These are phyloP conservation scores for Chaenocephalus aceratus DNA, from an alignment of 2,113 vertebrate species.

Conservation along the genomic window DNA sequence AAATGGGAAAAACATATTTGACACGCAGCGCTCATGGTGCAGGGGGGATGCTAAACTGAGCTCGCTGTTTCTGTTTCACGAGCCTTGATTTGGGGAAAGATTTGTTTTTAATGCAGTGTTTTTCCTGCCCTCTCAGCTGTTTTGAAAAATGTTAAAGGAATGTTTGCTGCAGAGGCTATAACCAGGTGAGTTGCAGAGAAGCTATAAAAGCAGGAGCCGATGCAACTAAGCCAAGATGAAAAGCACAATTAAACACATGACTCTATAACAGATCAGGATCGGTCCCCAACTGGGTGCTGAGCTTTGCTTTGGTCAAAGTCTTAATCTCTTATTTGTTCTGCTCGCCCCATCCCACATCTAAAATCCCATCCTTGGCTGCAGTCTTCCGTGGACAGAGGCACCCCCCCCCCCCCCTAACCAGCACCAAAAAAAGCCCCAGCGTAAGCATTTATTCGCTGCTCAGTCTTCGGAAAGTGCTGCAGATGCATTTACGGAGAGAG, in stretches of 20 bases:
- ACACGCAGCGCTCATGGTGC: constrained; percentile 27
- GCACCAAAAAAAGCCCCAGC: constrained; percentile 61
- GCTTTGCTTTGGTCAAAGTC: constrained; percentile 63
- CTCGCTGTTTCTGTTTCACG: constrained; percentile 41
- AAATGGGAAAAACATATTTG: not conserved
- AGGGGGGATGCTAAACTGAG: constrained; percentile 27
- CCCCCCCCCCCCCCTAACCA: constrained; percentile 28
- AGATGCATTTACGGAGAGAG: constrained; percentile 82
- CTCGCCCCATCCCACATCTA: constrained; percentile 52
- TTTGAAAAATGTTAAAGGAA: constrained; percentile 64
- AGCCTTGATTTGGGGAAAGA: constrained; percentile 48
- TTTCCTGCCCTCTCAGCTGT: constrained; percentile 77
- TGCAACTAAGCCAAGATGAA: constrained; percentile 58
- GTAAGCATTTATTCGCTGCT: constrained; percentile 83
- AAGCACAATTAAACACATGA: constrained; percentile 74
- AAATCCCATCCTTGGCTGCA: constrained; percentile 72
- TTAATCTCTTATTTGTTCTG: constrained; percentile 77
- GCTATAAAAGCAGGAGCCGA: constrained; percentile 54
- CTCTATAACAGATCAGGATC: constrained; percentile 64
- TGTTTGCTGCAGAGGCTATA: constrained; percentile 71
- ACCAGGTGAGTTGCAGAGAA: constrained; percentile 63
- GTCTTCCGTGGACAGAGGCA: constrained; percentile 65
- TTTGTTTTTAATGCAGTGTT: constrained; percentile 67
- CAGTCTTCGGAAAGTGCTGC: constrained; percentile 84
- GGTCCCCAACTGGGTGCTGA: constrained; percentile 60